Percentiles rank a stretch among this genome's conserved stretches.
phyloP scores from a whole-genome alignment of 2,797 vertebrate species.

The Muscicapa comitata region DNA sequence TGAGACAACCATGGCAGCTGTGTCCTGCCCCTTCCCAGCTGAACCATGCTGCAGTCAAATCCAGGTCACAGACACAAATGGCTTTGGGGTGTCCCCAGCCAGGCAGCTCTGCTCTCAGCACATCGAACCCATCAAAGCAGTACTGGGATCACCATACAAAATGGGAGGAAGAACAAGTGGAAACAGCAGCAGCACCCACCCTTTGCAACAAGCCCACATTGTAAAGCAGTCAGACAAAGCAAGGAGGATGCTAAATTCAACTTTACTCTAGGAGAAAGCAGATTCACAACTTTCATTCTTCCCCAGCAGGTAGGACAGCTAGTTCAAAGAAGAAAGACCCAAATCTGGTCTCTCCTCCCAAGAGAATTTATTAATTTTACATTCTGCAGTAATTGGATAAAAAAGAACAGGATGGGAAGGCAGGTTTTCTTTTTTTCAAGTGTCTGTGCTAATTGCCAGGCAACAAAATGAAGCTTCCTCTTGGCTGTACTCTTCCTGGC shows the following conservation, averaged over 20 bases:
- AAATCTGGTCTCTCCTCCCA: neutral
- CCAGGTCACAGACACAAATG: neutral
- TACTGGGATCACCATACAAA: neutral
- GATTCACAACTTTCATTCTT: neutral
- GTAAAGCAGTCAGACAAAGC: neutral
- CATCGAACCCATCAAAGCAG: neutral
- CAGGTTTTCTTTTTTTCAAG: constrained; percentile 31
- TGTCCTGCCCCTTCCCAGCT: neutral
- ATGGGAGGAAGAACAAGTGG: neutral
- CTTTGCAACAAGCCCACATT: neutral
- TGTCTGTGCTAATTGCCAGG: constrained; percentile 8
- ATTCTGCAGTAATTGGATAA: constrained; percentile 9
- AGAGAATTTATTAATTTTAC: constrained; percentile 12
- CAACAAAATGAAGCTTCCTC: constrained; percentile 17
- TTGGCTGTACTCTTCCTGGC: neutral
- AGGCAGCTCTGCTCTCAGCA: neutral
- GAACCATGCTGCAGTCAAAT: neutral
- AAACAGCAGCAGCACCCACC: neutral
- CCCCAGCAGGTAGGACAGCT: neutral
- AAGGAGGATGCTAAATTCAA: neutral
- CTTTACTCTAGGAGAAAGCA: neutral
- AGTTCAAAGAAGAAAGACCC: neutral
- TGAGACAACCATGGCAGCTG: neutral
- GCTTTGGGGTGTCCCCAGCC: neutral
- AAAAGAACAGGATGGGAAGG: constrained; percentile 11